Percentiles rank a stretch among this genome's conserved stretches.
phyloP scores from a whole-genome alignment of 2,113 vertebrate species.

The Meleagris gallopavo region DNA sequence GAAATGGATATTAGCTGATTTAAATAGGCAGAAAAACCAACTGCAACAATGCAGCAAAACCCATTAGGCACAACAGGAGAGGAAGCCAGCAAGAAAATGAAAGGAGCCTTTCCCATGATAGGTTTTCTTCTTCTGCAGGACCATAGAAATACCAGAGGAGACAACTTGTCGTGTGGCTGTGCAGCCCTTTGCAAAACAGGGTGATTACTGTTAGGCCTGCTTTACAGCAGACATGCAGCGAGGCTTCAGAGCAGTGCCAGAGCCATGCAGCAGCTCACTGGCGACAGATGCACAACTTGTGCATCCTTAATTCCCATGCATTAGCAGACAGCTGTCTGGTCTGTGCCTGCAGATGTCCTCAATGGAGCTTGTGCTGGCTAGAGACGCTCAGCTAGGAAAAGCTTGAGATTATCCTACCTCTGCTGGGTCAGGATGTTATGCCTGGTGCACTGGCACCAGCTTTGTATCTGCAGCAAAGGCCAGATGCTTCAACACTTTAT shows the following conservation, averaged over 20 bases:
- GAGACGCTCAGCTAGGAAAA: neutral
- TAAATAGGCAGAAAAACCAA: neutral
- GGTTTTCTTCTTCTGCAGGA: neutral
- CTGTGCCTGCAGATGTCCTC: neutral
- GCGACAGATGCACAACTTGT: neutral
- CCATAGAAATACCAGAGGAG: neutral
- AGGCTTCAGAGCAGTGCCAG: neutral
- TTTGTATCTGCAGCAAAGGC: neutral
- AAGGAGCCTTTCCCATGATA: neutral
- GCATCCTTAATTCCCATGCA: neutral
- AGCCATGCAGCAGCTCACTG: neutral
- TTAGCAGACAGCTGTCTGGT: neutral
- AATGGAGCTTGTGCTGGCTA: neutral
- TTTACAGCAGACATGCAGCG: accelerated
- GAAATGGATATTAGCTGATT: neutral
- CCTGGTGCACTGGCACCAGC: neutral
- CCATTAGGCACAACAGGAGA: neutral
- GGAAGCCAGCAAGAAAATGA: neutral
- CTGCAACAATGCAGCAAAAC: neutral
- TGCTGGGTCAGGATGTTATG: neutral
- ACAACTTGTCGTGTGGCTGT: neutral
- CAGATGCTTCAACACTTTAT: neutral
- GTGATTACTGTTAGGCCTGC: neutral
- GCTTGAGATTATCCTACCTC: neutral
- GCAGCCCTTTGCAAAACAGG: neutral